Conservation (phyloP, 2,888 invertebrate species). For the Pristionchus arcanus region DNA sequence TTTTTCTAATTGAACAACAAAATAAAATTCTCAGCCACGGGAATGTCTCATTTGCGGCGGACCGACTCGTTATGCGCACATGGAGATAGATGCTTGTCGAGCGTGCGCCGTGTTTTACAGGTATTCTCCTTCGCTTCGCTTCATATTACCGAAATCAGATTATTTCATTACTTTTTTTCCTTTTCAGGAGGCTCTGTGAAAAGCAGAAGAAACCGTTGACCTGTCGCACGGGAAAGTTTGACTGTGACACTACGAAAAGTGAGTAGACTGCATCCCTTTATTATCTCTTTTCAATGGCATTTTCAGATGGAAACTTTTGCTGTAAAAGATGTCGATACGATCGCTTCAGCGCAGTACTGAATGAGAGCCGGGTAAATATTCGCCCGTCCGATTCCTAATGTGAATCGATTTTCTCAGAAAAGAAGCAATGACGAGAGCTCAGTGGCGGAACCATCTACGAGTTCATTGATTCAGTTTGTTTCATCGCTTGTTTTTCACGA, state of each 20-base stretch:
- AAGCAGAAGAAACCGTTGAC: background rate
- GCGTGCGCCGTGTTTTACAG: constrained; percentile 30
- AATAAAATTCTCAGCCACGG: background rate
- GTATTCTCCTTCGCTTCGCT: background rate
- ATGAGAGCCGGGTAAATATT: background rate
- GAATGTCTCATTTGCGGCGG: background rate
- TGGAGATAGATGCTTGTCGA: constrained; percentile 19
- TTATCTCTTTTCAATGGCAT: background rate
- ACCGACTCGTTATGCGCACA: background rate
- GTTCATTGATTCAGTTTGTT: background rate
- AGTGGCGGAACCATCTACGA: background rate
- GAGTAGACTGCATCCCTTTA: too few relatives aligned
- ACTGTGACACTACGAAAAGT: background rate
- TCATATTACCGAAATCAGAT: too few relatives aligned
- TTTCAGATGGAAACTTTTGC: background rate
- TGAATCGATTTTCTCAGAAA: too few relatives aligned
- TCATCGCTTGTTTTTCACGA: too few relatives aligned
- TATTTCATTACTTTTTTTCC: background rate
- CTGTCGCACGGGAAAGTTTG: background rate
- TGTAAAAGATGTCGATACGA: background rate
- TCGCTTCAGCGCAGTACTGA: background rate
- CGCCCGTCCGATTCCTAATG: background rate
- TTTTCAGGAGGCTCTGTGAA: background rate
- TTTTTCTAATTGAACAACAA: too few relatives aligned
- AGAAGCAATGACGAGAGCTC: too few relatives aligned